Evolutionary conservation across 2,113 vertebrate species (phyloP).

Genomic region (Gallinago undulata): DNA sequence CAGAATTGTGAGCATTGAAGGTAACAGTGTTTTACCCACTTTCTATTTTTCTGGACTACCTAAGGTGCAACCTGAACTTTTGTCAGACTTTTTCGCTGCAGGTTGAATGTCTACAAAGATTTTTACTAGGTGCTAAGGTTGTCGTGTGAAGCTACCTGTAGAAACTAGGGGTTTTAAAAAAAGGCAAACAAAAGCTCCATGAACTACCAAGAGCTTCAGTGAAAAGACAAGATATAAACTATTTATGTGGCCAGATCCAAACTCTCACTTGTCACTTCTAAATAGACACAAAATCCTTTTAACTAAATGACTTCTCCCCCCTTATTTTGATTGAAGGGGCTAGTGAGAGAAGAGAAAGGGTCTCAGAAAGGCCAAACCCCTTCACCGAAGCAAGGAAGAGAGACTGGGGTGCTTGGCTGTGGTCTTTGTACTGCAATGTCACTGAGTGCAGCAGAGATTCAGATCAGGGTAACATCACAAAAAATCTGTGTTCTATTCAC

Average conservation of each 20-base stretch:
- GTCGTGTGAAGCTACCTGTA: not conserved
- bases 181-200: fast-evolving
- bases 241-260: not conserved
- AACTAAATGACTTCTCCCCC: not conserved
- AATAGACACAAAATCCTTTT: not conserved
- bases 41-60: not conserved
- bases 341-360: not conserved
- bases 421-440: not conserved
- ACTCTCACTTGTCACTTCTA: not conserved
- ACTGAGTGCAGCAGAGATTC: not conserved
- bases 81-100: not conserved
- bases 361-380: not conserved
- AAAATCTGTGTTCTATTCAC: not conserved
- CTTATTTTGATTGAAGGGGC: not conserved
- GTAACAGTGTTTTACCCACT: not conserved
- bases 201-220: not conserved
- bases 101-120: not conserved
- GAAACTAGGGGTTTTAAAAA: not conserved
- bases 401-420: not conserved
- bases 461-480: not conserved
- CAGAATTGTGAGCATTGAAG: not conserved
- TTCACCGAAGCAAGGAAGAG: not conserved
- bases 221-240: not conserved
- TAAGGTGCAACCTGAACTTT: not conserved
- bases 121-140: not conserved